Evolutionary conservation across 2,113 vertebrate genomes (phyloP), one percentile per base, ranked within the genome.

Genomic region (Rostratula benghalensis): DNA sequence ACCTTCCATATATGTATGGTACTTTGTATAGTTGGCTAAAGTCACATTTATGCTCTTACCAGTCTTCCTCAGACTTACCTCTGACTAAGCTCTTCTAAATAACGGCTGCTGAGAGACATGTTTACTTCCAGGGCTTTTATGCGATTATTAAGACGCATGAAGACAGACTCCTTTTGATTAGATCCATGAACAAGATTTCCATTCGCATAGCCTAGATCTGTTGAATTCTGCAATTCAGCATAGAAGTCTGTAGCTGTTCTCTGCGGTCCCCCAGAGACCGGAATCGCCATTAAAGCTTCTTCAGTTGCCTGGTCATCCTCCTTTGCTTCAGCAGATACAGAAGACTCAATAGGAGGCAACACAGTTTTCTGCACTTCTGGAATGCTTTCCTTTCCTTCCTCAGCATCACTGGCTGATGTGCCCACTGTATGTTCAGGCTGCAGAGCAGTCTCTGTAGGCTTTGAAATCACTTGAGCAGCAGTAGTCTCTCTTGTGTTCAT

Each of bases 41-140:
- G 48, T 27, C 56, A 18, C 1, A 1, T 60, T 53, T 28, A 64
- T n/a, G 16, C 48, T 57, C 46, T 21, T 2, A 20, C 10, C 64
- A 81, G 13, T 12, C n/a, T 51, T 22, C 20, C 24, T 11, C 41
- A 61, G 48, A 21, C 96, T 89, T 90, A 99, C 99, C 99, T 99
- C 98, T 99, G 99, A 90, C 99, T 99, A 86, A 99, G 99, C 85
- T 99, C 99, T 86, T 99, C 99, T 91, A 99, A 96, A 73, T 99
- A 99, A 93, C 99, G 99, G 96, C 99, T 98, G 95, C 99, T 99
- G 79, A 99, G 98, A 73, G 99, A 99, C 99, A 99, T 99, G 97
- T 99, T 99, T 96, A 99, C 99, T 97, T 99, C 99, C 89, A 99
- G 97, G 83, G 99, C 99, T 98, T 99, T 99, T 95, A 99, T 99